Base-by-base conservation (phyloP, 2,797 vertebrate species). In the Phoebastria nigripes region DNA sequence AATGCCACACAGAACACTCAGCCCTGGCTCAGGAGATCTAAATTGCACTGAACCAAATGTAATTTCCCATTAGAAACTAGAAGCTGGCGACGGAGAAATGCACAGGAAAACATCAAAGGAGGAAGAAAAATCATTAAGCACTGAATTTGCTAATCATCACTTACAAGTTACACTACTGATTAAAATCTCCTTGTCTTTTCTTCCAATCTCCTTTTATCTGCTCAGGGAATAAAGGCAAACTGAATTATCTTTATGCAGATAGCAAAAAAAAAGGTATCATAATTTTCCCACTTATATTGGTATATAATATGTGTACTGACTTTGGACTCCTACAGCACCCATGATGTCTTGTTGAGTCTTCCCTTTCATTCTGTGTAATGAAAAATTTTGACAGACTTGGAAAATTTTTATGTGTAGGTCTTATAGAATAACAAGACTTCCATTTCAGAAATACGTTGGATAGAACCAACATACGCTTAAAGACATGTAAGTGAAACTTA, bases 61-160 rank as follows among this genome's bases (percentile, higher is more conserved):
- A 73, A 91, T 76, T 94, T 94, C n/a, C 76, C 65, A 83, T 71
- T 89, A 92, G 87, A 85, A 95, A 66, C 16, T 7, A 91, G 49
- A 85, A 81, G 56, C 13, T 93, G 52, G 26, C 63, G 71, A 91
- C 16, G 15, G 71, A 85, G 56, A 78, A 96, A 94, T 41, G 35
- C 80, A 84, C 22, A 62, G 73, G 51, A 88, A 88, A 82, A 86
- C 62, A 93, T 90, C 73, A 95, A 89, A 94, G n/a, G 37, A 76
- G n/a, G 63, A 91, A 84, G 80, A 87, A 92, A 96, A 95, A 84
- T 67, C 94, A 95, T 91, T 91, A 93, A 89, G 86, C 66, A 54
- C 52, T 71, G 77, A 72, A 94, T 94, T 95, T 87, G 44, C 80
- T 95, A 87, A 95, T 93, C 76, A 63, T 65, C 80, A n/a, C 62